Evolutionary conservation across 1,140 invertebrate genomes (phyloP), one percentile per base, ranked within the genome.

Genomic region (Phymorhynchus buccinoides): DNA sequence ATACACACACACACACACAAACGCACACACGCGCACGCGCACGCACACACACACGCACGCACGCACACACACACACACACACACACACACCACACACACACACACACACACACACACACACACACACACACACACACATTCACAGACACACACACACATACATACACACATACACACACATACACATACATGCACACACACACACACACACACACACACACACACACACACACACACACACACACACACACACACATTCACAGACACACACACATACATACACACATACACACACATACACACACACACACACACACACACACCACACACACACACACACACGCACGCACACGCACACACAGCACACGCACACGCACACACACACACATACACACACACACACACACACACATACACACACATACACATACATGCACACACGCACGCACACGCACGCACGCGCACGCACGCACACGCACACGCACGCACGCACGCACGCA

Each of bases 31-130:
- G 39, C 14, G 27, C 3, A 18, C 32, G 27, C 75, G 39, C 75
- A 77, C 75, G 27, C 75, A 77, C 75, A 77, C 75, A 77, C 75
- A 77, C 75, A 77, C 75, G 39, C 32, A 71, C n/a, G 9, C 27
- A 35, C 68, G 9, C 27, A n/a, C 27, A 71, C 35, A 35, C 68
- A n/a, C 35, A 71, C 68, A n/a, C 68, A n/a, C 68, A 35, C 68
- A n/a, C 68, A 27, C 68, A 71, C 27, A 27, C 35, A 71, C 35
- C 68, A 71, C 68, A n/a, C 35, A 71, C 68, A 71, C 35, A 35
- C 75, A 77, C 75, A 41, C 75, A 73, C 71, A 73, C 32, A 35
- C 71, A 73, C 71, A 73, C 9, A 73, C 27, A 27, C 32, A 73
- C 71, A 30, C 32, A 9, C 71, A 73, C 12, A 32, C 71, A 73